phyloP scores from a whole-genome alignment of 2,797 vertebrate species.

The Molossus alvarezi region DNA sequence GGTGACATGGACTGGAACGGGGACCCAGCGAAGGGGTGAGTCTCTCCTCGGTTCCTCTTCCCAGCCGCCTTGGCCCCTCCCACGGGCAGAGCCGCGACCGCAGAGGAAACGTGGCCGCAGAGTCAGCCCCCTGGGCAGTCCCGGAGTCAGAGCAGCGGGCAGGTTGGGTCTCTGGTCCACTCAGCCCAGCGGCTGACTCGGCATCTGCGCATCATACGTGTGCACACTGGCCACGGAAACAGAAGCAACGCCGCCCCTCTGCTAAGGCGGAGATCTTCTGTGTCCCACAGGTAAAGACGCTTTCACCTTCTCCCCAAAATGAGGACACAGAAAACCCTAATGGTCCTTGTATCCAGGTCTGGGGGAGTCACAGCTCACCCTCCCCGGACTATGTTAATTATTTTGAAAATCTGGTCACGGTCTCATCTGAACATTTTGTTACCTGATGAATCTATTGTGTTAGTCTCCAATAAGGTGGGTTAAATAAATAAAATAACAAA shows the following conservation, averaged over 20 bases:
- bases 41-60: neutral
- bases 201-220: too few relatives aligned
- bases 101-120: neutral
- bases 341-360: neutral
- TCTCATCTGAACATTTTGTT: conserved; percentile 23
- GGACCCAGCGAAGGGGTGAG: accelerated
- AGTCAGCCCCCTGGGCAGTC: neutral
- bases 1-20: neutral
- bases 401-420: neutral
- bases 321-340: neutral
- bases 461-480: neutral
- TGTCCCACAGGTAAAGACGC: neutral
- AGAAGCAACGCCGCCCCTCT: neutral
- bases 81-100: neutral
- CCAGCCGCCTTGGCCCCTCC: neutral
- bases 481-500: conserved; percentile 33
- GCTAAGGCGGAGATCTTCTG: neutral
- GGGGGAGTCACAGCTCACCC: neutral
- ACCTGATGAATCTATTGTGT: neutral
- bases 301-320: neutral
- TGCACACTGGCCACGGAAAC: too few relatives aligned
- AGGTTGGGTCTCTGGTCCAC: neutral
- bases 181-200: neutral
- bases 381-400: neutral
- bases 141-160: neutral